Evolutionary conservation across 2,797 vertebrate genomes (phyloP).

Genomic region (Lophotriccus pileatus): DNA sequence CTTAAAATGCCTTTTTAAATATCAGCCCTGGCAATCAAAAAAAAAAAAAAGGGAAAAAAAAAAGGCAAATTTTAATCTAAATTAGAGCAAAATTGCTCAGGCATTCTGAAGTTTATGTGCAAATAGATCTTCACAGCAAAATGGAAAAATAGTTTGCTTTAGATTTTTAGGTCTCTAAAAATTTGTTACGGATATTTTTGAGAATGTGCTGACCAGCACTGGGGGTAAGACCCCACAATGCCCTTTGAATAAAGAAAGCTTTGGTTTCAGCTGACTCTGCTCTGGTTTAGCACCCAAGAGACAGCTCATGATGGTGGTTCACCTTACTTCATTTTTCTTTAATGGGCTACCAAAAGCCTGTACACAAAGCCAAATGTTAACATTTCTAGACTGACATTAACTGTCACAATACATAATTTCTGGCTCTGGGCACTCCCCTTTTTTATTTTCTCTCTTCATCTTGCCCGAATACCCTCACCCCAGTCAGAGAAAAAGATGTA

Average conservation of each 20-base stretch:
- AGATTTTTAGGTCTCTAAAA: not conserved
- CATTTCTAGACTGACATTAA: not conserved
- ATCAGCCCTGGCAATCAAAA: not conserved
- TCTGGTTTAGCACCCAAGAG: not conserved
- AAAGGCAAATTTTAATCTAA: not conserved
- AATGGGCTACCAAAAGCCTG: not conserved
- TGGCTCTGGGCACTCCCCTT: not conserved
- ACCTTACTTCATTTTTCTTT: not conserved
- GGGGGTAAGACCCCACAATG: rapidly evolving
- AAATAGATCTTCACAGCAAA: not conserved
- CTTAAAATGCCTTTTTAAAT: not conserved
- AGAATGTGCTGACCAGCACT: not conserved
- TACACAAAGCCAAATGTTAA: not conserved
- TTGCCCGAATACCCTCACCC: not conserved
- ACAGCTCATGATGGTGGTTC: not conserved
- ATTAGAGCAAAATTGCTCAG: not conserved
- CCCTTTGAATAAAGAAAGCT: not conserved
- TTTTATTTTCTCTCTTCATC: not conserved
- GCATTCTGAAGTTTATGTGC: not conserved
- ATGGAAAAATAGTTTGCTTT: not conserved
- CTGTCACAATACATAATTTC: not conserved
- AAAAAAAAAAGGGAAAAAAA: not conserved
- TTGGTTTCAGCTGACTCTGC: not conserved
- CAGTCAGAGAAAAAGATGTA: not conserved
- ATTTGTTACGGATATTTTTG: not conserved